Evolutionary conservation across 2,888 invertebrate species (phyloP).

Genomic region (Drosophila mulleri): DNA sequence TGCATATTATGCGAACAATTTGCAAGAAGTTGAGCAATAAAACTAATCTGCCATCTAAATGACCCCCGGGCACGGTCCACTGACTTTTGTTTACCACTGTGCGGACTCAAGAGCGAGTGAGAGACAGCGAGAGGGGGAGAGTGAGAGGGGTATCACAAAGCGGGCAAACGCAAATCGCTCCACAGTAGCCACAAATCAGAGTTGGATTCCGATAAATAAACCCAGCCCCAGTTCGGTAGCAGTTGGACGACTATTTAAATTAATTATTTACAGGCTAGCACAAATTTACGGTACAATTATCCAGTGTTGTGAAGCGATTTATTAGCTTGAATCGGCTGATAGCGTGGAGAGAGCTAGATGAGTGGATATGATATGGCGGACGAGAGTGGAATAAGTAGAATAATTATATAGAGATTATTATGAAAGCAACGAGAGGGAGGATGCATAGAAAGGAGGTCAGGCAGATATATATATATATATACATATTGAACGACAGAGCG

Average conservation of each 20-base stretch:
- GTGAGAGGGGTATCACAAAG: conserved; percentile 20
- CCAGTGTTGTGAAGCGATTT: conserved; percentile 48
- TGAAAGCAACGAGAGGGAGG: not conserved
- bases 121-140: not conserved
- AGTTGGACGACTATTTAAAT: conserved; percentile 48
- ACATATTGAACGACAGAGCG: too few species aligned
- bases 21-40: conserved; percentile 77
- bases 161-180: conserved; percentile 31
- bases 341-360: not conserved
- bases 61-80: conserved; percentile 68
- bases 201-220: conserved; percentile 45
- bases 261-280: conserved; percentile 55
- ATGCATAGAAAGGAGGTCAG: not conserved
- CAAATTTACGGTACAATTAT: conserved; percentile 60
- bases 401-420: not conserved
- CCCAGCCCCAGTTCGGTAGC: not conserved
- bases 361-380: not conserved
- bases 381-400: not conserved
- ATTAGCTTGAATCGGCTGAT: conserved; percentile 16
- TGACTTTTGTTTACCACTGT: conserved; percentile 59
- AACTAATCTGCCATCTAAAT: conserved; percentile 79
- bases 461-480: too few species aligned
- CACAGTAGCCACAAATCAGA: conserved; percentile 51
- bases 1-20: conserved; percentile 78
- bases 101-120: not conserved